Percentiles rank a stretch among this genome's conserved stretches.
Conservation (phyloP, 2,113 vertebrate species). For the Crotalus helleri region DNA sequence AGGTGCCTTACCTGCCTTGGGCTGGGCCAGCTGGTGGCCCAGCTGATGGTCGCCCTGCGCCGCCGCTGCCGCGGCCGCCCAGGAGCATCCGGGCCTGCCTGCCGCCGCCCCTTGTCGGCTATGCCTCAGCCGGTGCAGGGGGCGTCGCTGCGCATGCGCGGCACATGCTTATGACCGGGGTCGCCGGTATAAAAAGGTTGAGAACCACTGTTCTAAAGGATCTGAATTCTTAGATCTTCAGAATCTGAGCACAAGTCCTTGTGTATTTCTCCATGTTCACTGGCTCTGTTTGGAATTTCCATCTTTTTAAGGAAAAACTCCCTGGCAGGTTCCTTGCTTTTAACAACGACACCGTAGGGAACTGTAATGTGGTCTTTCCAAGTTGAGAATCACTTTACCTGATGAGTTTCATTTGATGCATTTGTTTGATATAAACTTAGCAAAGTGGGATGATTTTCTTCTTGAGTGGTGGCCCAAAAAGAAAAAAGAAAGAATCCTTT, state of each 20-base stretch:
- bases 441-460: not conserved
- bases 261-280: not conserved
- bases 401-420: not conserved
- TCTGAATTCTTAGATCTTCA: not conserved
- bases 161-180: no score
- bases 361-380: not conserved
- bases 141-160: no score
- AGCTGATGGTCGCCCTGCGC: no score
- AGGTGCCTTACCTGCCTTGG: no score
- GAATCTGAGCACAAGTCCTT: not conserved
- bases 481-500: no score
- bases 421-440: not conserved
- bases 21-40: no score
- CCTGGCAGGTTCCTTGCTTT: not conserved
- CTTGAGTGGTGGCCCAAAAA: not conserved
- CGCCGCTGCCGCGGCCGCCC: no score
- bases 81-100: no score
- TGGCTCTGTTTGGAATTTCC: not conserved
- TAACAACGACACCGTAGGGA: not conserved
- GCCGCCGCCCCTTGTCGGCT: no score
- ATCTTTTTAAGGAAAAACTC: not conserved
- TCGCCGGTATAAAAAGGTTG: no score
- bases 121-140: no score
- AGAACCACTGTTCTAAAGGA: not conserved
- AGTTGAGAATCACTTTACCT: not conserved